phyloP scores from a whole-genome alignment of 2,888 invertebrate species.

The Opisthograptis luteolata region DNA sequence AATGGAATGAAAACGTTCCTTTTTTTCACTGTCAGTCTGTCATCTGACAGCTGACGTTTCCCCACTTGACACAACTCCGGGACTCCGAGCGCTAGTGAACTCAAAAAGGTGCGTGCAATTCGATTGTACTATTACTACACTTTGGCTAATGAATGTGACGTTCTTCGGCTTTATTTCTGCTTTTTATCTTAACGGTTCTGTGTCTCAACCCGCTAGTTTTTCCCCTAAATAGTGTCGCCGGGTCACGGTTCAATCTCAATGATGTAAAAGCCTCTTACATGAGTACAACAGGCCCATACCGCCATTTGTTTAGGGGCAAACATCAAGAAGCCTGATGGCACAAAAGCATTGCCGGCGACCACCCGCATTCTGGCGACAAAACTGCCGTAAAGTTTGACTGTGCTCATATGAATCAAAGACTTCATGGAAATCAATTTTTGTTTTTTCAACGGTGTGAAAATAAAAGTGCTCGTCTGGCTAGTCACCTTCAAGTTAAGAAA shows the following conservation, averaged over 20 bases:
- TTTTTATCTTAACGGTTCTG: constrained; percentile 5
- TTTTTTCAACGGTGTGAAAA: too few species aligned
- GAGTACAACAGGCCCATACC: constrained; percentile 45
- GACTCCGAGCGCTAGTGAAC: too few species aligned
- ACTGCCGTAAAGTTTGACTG: constrained; percentile 32
- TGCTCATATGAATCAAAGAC: not conserved
- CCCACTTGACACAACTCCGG: too few species aligned
- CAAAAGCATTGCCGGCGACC: constrained; percentile 46
- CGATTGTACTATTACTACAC: too few species aligned
- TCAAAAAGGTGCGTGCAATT: too few species aligned
- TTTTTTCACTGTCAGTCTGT: too few species aligned
- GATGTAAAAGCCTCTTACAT: constrained; percentile 32
- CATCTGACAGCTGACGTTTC: too few species aligned
- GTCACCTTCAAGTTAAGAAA: too few species aligned
- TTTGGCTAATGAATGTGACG: too few species aligned
- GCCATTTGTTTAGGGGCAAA: constrained; percentile 52
- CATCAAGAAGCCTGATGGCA: constrained; percentile 46
- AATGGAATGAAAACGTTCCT: too few species aligned
- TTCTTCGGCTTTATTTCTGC: not conserved
- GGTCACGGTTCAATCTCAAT: constrained; percentile 17
- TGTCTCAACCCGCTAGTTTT: not conserved
- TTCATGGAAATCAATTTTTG: too few species aligned
- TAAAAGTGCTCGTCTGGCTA: too few species aligned
- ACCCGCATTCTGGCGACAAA: constrained; percentile 33
- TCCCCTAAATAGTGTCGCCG: constrained; percentile 5